Percentiles rank a stretch among this genome's conserved stretches.
These are phyloP conservation scores for Drosophila paulistorum DNA, from an alignment of 1,140 invertebrate species.

Conservation along the genomic window DNA sequence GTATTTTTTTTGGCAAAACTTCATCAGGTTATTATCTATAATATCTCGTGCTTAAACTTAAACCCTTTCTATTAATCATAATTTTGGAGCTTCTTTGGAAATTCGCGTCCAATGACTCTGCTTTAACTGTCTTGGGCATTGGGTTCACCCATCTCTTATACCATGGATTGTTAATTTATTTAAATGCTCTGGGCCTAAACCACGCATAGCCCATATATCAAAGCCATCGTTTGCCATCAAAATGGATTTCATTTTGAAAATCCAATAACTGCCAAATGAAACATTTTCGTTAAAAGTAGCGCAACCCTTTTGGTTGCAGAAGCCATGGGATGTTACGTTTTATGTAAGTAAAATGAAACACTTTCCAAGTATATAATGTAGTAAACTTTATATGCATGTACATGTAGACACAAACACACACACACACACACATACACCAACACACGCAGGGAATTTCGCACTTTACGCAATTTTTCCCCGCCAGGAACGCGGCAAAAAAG, in stretches of 20 bases:
- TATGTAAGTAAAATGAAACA: slow-evolving; percentile 65
- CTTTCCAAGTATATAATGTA: slow-evolving; percentile 68
- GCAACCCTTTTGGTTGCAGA: slow-evolving; percentile 60
- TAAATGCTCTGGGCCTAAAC: slow-evolving; percentile 62
- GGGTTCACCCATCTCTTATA: neutral
- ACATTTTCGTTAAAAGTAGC: slow-evolving; percentile 44
- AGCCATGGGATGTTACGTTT: slow-evolving; percentile 10
- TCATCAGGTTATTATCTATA: slow-evolving; percentile 5
- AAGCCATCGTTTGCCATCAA: slow-evolving; percentile 70
- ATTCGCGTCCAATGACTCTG: neutral
- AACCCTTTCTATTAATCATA: slow-evolving; percentile 2
- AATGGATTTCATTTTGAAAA: slow-evolving; percentile 78
- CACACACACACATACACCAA: slow-evolving; percentile 16
- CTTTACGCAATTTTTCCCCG: slow-evolving; percentile 80
- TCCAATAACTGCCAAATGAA: slow-evolving; percentile 76
- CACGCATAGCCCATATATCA: slow-evolving; percentile 69
- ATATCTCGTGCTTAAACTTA: neutral
- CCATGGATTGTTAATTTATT: slow-evolving; percentile 70
- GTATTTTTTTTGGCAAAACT: neutral
- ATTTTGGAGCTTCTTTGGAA: neutral
- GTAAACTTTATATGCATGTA: slow-evolving; percentile 14
- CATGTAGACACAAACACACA: slow-evolving; percentile 23
- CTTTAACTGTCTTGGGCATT: slow-evolving; percentile 1
- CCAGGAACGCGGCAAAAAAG: slow-evolving; percentile 64
- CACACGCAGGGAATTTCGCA: slow-evolving; percentile 61